Evolutionary conservation across 2,113 vertebrate species (phyloP), one percentile per base, ranked within the genome.

Genomic region (Chunga burmeisteri): DNA sequence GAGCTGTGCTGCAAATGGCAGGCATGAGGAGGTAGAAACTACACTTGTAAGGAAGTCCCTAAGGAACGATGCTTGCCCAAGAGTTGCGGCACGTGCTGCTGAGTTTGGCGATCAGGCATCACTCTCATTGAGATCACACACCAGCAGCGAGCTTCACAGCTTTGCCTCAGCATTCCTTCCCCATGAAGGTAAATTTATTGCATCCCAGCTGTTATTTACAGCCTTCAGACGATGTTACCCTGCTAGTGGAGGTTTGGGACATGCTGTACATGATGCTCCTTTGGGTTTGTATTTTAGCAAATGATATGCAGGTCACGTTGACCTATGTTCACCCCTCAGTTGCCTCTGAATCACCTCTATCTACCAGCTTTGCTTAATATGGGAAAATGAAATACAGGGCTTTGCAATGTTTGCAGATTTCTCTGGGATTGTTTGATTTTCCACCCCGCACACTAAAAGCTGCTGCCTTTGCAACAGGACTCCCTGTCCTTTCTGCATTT

Each of bases 391-490:
- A 40, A 30, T 2, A 8, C 16, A 9, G 34, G 38, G 44, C 30
- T 75, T 10, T 32, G 26, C 26, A 7, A 7, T 88, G 88, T 93
- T 95, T 88, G 91, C 93, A 75, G 67, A 52, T 80, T 61, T 44
- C 86, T 83, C 80, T 4, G 44, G 40, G 18, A 1, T 18, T 97
- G 89, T 97, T 97, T 97, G 91, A 73, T 86, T 97, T 97, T 97
- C 96, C 96, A 83, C 53, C 63, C 53, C 1, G 0, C 7, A 2
- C n/a, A 3, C 62, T 63, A 5, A 38, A 44, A 86, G 75, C 32
- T 73, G 73, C 73, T 40, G 85, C 38, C 68, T 5, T 12, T 14
- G 10, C 2, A 0, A 46, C 50, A 75, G 36, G 46, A 17, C 42
- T 40, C 14, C 29, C 74, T 16, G 66, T 42, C 77, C 84, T 46